Evolutionary conservation across 1,140 invertebrate genomes (phyloP).

Genomic region (Pristionchus pacificus): DNA sequence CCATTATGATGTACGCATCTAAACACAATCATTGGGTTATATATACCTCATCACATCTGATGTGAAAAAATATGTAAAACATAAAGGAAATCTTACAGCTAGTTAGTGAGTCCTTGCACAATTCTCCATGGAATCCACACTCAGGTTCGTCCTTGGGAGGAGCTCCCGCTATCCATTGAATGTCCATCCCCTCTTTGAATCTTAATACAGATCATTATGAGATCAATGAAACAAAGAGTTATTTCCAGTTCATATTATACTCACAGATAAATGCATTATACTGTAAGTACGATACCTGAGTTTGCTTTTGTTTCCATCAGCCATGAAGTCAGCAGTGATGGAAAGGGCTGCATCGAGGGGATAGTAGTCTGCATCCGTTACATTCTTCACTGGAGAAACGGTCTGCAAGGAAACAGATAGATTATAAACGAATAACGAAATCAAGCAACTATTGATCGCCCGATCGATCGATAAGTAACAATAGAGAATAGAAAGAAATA

Average conservation of each 20-base stretch:
- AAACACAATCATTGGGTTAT: no score
- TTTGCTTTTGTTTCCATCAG: conserved; percentile 17
- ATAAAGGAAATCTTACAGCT: no score
- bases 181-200: conserved; percentile 48
- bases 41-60: no score
- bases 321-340: conserved; percentile 55
- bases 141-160: conserved; percentile 83
- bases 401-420: conserved; percentile 64
- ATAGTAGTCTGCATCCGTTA: conserved; percentile 41
- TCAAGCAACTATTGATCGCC: no score
- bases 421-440: background rate
- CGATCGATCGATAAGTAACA: no score
- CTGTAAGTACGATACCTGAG: background rate
- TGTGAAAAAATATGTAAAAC: no score
- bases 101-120: conserved; percentile 58
- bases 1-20: no score
- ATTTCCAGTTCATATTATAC: background rate
- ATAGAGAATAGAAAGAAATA: no score
- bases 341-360: conserved; percentile 57
- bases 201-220: background rate
- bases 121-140: conserved; percentile 79
- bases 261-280: background rate
- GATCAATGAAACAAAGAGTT: background rate
- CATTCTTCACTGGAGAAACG: conserved; percentile 40
- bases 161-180: conserved; percentile 77